Conservation (phyloP, 2,797 vertebrate genomes). For the Sus cebifrons region DNA sequence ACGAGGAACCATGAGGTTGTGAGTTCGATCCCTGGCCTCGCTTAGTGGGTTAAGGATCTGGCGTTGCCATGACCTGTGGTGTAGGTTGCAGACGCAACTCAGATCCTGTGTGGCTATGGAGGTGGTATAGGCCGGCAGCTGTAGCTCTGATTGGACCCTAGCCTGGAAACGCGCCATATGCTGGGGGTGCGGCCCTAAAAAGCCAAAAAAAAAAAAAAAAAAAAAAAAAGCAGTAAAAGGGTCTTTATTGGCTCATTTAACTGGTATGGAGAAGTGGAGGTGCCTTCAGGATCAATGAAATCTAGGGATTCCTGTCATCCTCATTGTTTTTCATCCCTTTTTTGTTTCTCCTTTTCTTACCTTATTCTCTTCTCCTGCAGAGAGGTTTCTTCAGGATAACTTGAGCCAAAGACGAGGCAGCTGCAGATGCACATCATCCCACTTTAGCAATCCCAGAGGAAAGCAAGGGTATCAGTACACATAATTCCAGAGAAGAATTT, state of each 20-base stretch:
- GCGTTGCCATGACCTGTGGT: no score
- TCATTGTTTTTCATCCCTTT: neutral
- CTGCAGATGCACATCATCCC: neutral
- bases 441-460: neutral
- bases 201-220: no score
- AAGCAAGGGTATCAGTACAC: neutral
- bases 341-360: neutral
- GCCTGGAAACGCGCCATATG: no score
- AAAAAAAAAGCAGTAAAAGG: neutral
- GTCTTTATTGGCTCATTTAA: constrained; percentile 1
- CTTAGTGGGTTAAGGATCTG: no score
- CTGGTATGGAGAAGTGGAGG: neutral
- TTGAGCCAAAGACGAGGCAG: neutral
- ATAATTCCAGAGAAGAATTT: neutral
- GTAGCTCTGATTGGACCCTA: no score
- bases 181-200: no score
- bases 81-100: no score
- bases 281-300: neutral
- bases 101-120: no score
- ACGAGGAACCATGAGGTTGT: no score
- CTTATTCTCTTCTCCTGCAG: neutral
- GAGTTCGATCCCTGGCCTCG: no score
- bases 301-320: neutral
- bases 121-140: no score
- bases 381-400: neutral